Percentiles rank a stretch among this genome's conserved stretches.
Conservation (phyloP, 2,888 invertebrate genomes). For the Acronicta leporina region DNA sequence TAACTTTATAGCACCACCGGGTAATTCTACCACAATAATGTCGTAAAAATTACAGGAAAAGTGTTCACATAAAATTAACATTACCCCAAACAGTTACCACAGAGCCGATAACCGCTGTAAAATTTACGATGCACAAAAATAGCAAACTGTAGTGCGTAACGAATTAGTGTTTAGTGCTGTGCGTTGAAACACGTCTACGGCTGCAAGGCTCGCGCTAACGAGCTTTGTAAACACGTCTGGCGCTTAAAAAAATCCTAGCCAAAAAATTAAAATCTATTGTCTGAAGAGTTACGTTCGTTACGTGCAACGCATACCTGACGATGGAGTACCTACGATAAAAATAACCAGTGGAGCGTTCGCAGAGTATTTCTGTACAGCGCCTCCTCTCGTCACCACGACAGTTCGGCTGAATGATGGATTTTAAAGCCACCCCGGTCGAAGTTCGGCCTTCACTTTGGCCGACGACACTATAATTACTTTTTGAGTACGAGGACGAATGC, state of each 20-base stretch:
- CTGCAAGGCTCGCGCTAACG: slow-evolving; percentile 33
- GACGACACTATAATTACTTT: slow-evolving; percentile 30
- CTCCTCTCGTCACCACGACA: slow-evolving; percentile 40
- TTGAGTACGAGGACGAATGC: slow-evolving; percentile 20
- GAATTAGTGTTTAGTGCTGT: slow-evolving; percentile 50
- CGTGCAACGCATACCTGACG: slow-evolving; percentile 74
- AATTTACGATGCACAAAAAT: slow-evolving; percentile 56
- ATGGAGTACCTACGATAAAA: slow-evolving; percentile 71
- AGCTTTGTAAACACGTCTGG: slow-evolving; percentile 51
- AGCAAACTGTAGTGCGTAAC: slow-evolving; percentile 43
- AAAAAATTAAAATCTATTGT: slow-evolving; percentile 59
- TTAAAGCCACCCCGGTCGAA: slow-evolving; percentile 29
- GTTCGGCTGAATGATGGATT: slow-evolving; percentile 43
- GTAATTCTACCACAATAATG: slow-evolving; percentile 38
- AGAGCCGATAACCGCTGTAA: slow-evolving; percentile 46
- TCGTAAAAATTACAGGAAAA: slow-evolving; percentile 47
- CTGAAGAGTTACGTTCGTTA: slow-evolving; percentile 59
- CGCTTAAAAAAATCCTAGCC: slow-evolving; percentile 51
- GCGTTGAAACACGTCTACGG: slow-evolving; percentile 34
- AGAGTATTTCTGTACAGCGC: slow-evolving; percentile 70
- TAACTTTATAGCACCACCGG: slow-evolving; percentile 28
- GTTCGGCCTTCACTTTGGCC: slow-evolving; percentile 42
- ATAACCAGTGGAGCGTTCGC: slow-evolving; percentile 67
- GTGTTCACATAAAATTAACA: slow-evolving; percentile 49
- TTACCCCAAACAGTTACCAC: slow-evolving; percentile 47